Conservation (phyloP, 2,113 vertebrate genomes). For the Atractosteus spatula region DNA sequence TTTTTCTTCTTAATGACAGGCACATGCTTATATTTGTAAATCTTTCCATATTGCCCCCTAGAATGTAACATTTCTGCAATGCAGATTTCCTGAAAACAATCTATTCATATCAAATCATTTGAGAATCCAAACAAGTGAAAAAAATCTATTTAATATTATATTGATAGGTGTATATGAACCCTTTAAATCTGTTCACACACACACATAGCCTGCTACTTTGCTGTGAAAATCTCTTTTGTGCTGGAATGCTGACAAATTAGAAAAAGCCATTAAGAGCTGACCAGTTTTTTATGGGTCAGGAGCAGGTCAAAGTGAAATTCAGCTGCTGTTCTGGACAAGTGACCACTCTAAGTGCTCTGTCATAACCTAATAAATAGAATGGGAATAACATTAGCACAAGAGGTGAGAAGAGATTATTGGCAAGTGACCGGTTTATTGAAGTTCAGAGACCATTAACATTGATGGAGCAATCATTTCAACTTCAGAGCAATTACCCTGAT, state of each 20-base stretch:
- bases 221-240: conserved; percentile 55
- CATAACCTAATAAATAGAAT: conserved; percentile 83
- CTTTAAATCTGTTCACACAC: background rate
- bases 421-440: conserved; percentile 89
- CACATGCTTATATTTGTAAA: no score
- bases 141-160: no score
- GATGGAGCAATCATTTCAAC: conserved; percentile 91
- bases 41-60: no score
- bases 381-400: conserved; percentile 78
- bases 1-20: no score
- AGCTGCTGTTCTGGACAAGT: conserved; percentile 85
- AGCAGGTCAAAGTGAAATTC: conserved; percentile 77
- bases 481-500: conserved; percentile 86
- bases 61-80: no score
- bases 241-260: conserved; percentile 73
- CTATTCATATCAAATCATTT: no score
- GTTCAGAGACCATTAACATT: conserved; percentile 90
- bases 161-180: no score
- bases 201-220: conserved; percentile 41
- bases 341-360: conserved; percentile 79
- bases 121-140: no score
- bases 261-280: conserved; percentile 76
- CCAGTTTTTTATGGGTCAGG: conserved; percentile 79
- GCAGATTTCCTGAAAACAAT: no score
- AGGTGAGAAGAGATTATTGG: conserved; percentile 81